Base-by-base conservation (phyloP, 1,140 invertebrate genomes). In the Bombus consobrinus region DNA sequence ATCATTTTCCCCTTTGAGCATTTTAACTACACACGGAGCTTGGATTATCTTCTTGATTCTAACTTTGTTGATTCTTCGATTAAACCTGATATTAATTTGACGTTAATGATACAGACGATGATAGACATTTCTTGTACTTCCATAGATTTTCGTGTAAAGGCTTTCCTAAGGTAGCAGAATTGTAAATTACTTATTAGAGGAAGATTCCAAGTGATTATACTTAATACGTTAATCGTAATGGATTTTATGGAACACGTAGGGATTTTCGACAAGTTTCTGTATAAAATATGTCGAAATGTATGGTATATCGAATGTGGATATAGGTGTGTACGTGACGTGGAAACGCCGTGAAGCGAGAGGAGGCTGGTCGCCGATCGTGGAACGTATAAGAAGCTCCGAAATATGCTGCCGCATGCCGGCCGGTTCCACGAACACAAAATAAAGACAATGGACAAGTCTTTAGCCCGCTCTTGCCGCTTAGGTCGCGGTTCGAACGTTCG, bases 361-460 rank as follows among this genome's bases (percentile, higher is more conserved):
- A 57, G 15, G 43, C 28, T 15, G 57, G 43, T n/a, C 37, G 34
- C 64, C 18, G n/a, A 57, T 81, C 71, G 69, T 6, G 47, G 28
- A 74, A 74, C 76, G 39, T 76, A 90, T 73, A 91, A 88, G 78
- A 87, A 81, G 85, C 71, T 90, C 74, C 81, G 83, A 92, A 92
- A 92, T 90, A 91, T 77, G 78, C 81, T 86, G 62, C 81, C 75
- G 81, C 89, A 87, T 90, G 85, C 84, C 66, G 78, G 66, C 73
- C 78, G 68, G 78, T 86, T 89, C 79, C 82, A 74, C 79, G 90
- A 88, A 83, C 79, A 64, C 75, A 81, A 90, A 91, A 92, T 92
- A 86, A 91, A 92, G 88, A 92, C 91, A 91, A 91, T 89, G 83
- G 85, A 89, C 81, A 64, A 62, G 62, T 86, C 59, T 74, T 47